These are phyloP conservation scores for Ceratosolen solmsi DNA, from an alignment of 1,140 invertebrate genomes.

Conservation along the genomic window DNA sequence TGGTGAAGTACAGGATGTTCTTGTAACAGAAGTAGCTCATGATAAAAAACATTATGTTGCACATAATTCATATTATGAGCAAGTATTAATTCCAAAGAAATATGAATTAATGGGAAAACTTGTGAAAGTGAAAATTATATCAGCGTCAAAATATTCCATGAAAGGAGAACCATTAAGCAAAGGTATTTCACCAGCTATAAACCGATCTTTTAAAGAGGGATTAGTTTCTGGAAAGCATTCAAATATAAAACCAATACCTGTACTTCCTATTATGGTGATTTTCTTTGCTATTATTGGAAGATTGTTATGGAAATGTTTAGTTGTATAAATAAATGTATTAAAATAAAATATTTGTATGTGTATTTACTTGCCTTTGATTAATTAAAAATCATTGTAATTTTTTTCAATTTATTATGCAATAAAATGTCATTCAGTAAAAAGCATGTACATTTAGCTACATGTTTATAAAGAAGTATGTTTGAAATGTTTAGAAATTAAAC, in stretches of 20 bases:
- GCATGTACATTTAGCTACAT: no score
- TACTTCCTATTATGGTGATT: slow-evolving; percentile 53
- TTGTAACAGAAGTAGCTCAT: slow-evolving; percentile 95
- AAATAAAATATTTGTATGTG: no score
- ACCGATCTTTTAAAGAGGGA: slow-evolving; percentile 52
- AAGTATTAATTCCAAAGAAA: slow-evolving; percentile 88
- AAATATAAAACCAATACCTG: slow-evolving; percentile 49
- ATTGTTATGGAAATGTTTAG: slow-evolving; percentile 63
- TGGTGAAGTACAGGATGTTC: slow-evolving; percentile 84
- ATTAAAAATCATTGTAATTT: no score
- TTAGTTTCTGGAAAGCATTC: slow-evolving; percentile 51
- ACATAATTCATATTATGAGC: slow-evolving; percentile 97
- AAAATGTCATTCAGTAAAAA: no score
- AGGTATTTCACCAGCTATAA: slow-evolving; percentile 52
- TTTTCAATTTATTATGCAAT: no score
- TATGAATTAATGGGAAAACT: slow-evolving; percentile 87
- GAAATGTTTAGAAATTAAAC: no score
- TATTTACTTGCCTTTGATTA: no score
- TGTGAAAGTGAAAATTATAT: slow-evolving; percentile 84
- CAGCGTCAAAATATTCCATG: slow-evolving; percentile 90
- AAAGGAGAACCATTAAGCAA: slow-evolving; percentile 79
- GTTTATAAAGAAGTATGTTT: no score
- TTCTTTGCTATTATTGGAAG: slow-evolving; percentile 58
- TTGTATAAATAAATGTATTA: neutral
- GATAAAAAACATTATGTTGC: slow-evolving; percentile 93